Base-by-base conservation (phyloP, 2,888 invertebrate species). In the Calliphora vomitoria region DNA sequence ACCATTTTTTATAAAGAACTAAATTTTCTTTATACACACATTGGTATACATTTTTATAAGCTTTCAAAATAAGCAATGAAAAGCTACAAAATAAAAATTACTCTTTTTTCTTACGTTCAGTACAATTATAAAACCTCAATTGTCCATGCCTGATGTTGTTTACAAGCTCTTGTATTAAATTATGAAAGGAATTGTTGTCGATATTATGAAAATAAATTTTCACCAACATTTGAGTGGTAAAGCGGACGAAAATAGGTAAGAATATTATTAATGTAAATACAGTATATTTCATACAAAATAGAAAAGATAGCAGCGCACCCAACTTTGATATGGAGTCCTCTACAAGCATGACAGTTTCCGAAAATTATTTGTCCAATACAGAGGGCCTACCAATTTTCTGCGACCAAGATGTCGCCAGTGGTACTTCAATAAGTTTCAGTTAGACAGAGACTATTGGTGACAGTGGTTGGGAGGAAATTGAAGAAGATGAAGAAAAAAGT, bases 111-210 rank as follows among this genome's bases (percentile, higher is more conserved):
- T 2, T 8, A 41, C 8, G 8, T 41, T 10, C 10, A 41, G 41
- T 11, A 41, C 8, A 2, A 8, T 41, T 41, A 0, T 15, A 68
- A 50, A 4, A 25, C 20, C 8, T 15, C 8, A 47, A 13, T 47
- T 38, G 2, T 15, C 11, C 10, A 41, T 55, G 10, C 4, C 71
- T 53, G 13, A 53, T 55, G 11, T 53, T 20, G 5, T 38, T 74
- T 31, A 31, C 20, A 62, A 41, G 4, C 1, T 69, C 8, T 31
- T 72, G 3, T 6, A 38, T 80, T 1, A 74, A 74, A 89, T 84
- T 83, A 93, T 93, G 93, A 93, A 93, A 88, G 91, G 91, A 53
- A 91, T 93, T 86, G 91, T 93, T 80, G 90, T 90, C 72, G 92
- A 92, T 76, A 91, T 93, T 79, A 90, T 92, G 41, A 91, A 90